Base-by-base conservation (phyloP, 1,140 invertebrate genomes). In the Sminthurides bifidus region DNA sequence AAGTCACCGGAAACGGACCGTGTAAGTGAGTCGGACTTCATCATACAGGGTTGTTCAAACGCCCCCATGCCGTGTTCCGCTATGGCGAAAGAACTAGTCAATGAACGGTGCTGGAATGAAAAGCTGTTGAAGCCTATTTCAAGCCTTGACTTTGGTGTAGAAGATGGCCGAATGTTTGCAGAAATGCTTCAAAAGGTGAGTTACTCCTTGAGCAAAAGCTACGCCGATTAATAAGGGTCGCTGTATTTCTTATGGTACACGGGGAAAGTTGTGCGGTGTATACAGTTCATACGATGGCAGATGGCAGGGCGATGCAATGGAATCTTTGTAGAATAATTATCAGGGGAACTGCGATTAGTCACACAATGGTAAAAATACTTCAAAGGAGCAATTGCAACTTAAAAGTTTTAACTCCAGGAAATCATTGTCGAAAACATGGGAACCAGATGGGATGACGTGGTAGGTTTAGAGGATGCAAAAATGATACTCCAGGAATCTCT, bases 401-500 rank as follows among this genome's bases (percentile, higher is more conserved):
- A n/a, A n/a, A n/a, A n/a, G n/a, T n/a, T n/a, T 48, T 68, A 27
- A 63, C 64, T 67, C 30, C 59, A 80, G 75, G 83, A 87, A 70
- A 80, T 82, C 26, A 79, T 83, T 64, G 71, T 78, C 10, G 74
- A 75, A 56, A 75, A 77, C 75, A 74, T 77, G 68, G 68, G 75
- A 62, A 75, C 84, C 46, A 76, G 78, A 61, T 84, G 89, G 79
- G 69, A 70, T 52, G 65, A 68, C 60, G 79, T 82, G 55, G 75
- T 78, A 6, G 92, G 92, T 50, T 72, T 95, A 52, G 75, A 80
- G 5, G 74, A 81, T 10, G 86, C 87, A 1, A 92, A 94, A 67
- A 77, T 75, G 61, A 69, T 89, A 19, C 72, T 98, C n/a, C 84
- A 89, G 73, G 90, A 95, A 73, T 82, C 90, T 2, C 80, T 91